Evolutionary conservation across 2,113 vertebrate genomes (phyloP), one percentile per base, ranked within the genome.

Genomic region (Sander vitreus): DNA sequence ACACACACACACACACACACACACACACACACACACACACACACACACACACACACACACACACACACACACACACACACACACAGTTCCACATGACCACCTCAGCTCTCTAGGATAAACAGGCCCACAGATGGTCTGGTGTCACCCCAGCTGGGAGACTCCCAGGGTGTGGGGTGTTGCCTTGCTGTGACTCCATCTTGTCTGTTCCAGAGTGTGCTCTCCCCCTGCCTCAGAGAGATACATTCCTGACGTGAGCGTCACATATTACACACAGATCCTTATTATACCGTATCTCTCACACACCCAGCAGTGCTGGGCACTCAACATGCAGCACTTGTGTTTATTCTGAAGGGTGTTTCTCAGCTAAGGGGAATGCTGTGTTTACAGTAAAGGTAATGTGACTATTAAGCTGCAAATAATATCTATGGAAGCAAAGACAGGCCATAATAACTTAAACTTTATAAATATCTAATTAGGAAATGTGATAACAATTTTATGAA

Each of bases 141-240:
- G 91, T 92, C 92, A 87, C 89, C 91, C 92, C 90, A 91, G 89
- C 91, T 89, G 91, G 86, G 89, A 87, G 80, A 85, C 87, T 92
- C 88, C 81, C 80, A 78, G 83, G 90, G 87, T 85, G 58, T 13
- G 81, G 84, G 89, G 90, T 87, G 88, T 83, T 89, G 88, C 76
- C 91, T 84, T 85, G 91, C 93, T 93, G 91, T 78, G 89, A 83
- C 86, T 89, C 91, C 93, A 93, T 93, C 87, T 91, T 92, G 90
- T 86, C 71, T 70, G 59, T 89, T 91, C 50, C 76, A 69, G 50
- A 75, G 78, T 45, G 75, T 73, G 76, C 78, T 77, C 67, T 71
- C 74, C 54, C 55, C 18, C 69, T 47, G 53, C 54, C 57, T 47
- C 73, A 65, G 12, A 73, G 36, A 76, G n/a, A 75, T 21, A 60